Conservation (phyloP, 2,113 vertebrate genomes). For the Takifugu flavidus region DNA sequence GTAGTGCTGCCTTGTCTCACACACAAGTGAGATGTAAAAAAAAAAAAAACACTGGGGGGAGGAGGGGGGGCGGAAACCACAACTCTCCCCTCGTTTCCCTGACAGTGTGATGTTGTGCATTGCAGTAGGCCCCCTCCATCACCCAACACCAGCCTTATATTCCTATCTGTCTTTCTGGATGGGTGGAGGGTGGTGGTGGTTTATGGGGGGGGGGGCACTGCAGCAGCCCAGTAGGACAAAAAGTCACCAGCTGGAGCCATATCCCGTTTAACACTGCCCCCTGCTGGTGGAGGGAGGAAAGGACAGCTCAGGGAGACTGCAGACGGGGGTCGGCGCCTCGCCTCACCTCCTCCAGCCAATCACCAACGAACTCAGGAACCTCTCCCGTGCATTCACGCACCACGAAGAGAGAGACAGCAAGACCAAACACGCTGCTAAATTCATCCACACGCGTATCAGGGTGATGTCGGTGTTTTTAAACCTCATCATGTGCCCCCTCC, state of each 20-base stretch:
- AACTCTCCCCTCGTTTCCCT: constrained; percentile 35
- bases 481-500: neutral
- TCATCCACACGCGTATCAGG: neutral
- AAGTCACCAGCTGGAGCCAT: constrained; percentile 48
- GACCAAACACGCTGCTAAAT: constrained; percentile 29
- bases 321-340: neutral
- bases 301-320: neutral
- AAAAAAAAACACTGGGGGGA: constrained; percentile 47
- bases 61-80: neutral
- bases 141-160: neutral
- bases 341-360: constrained; percentile 14
- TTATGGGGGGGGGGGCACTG: too few species aligned
- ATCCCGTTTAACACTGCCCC: constrained; percentile 75
- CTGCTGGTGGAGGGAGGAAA: constrained; percentile 46
- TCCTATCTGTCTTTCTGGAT: too few species aligned
- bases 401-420: constrained; percentile 37
- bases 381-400: constrained; percentile 29
- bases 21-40: constrained; percentile 75
- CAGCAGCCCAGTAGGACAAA: constrained; percentile 58
- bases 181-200: too few species aligned
- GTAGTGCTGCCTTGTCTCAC: constrained; percentile 64
- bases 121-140: constrained; percentile 54
- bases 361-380: constrained; percentile 54
- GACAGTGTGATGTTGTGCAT: constrained; percentile 69
- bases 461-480: too few species aligned